Evolutionary conservation across 2,113 vertebrate genomes (phyloP), one percentile per base, ranked within the genome.

Genomic region (Misgurnus mizolepis): DNA sequence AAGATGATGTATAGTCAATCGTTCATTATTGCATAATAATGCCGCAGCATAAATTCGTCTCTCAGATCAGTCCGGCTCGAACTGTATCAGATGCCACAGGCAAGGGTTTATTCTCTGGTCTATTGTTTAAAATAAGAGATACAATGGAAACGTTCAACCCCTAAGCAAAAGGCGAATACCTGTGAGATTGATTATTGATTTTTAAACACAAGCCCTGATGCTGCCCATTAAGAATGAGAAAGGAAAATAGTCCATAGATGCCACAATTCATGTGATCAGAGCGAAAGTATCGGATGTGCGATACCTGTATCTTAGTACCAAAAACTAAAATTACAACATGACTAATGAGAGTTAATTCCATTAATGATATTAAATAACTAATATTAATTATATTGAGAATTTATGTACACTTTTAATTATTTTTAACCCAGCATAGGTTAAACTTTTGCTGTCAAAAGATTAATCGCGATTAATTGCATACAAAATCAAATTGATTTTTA

Each of bases 111-210:
- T 10, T 9, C 18, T 72, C 18, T 58, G 34, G 34, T 58, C 22
- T 18, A 7, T 34, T 58, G 53, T 27, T 34, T 58, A 56, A 72
- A 72, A 56, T 41, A 10, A 56, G 69, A 55, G 12, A 1, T 49
- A 11, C 9, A 34, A 39, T 15, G 0, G 68, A 56, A 8, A 56
- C 40, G 27, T 72, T 56, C 9, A 72, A 18, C 50, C 27, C 49
- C 49, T 70, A 47, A 3, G 45, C 22, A 27, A 3, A 34, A 53
- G 8, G 4, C 3, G 9, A 11, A 10, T 71, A 40, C 68, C 27
- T 40, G 68, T 8, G 55, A 71, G 34, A 71, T 53, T 1, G 50
- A 56, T 71, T 71, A 71, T 71, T 71, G 69, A 71, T 71, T 34
- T 71, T 53, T 56, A 41, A 56, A 71, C 50, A 40, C 17, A 11